A percentile compares a stretch with the other conserved stretches of the same genome.
phyloP scores from a whole-genome alignment of 2,113 vertebrate genomes.

The Sigmodon hispidus region DNA sequence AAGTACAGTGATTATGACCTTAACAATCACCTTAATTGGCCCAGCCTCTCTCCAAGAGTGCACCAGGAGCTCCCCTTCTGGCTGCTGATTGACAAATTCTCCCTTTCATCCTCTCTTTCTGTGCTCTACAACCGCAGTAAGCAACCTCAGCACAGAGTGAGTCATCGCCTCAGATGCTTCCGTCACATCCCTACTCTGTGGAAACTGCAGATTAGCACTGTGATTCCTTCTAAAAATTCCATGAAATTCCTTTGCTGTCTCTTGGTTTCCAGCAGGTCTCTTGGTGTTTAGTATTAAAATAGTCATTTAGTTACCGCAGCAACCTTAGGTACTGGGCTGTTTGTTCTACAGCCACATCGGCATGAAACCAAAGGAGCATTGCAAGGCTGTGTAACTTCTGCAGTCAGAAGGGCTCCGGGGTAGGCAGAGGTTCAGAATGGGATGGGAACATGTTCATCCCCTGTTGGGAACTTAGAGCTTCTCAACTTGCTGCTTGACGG shows the following conservation, averaged over 20 bases:
- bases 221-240: constrained; percentile 40
- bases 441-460: neutral
- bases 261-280: neutral
- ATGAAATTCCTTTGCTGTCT: constrained; percentile 21
- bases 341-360: neutral
- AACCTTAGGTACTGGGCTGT: neutral
- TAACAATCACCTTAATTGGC: constrained; percentile 76
- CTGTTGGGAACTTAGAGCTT: neutral
- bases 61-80: constrained; percentile 44
- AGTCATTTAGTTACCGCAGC: neutral
- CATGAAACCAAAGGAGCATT: neutral
- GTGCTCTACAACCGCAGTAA: neutral
- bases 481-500: neutral
- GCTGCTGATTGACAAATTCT: constrained; percentile 25
- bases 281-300: constrained; percentile 6
- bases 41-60: neutral
- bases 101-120: neutral
- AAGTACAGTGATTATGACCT: constrained; percentile 72
- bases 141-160: neutral
- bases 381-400: neutral
- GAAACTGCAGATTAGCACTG: neutral
- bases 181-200: constrained; percentile 1
- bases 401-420: neutral
- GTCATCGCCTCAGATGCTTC: neutral
- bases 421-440: neutral